phyloP scores from a whole-genome alignment of 2,797 vertebrate species.

The Urosaurus nigricauda region DNA sequence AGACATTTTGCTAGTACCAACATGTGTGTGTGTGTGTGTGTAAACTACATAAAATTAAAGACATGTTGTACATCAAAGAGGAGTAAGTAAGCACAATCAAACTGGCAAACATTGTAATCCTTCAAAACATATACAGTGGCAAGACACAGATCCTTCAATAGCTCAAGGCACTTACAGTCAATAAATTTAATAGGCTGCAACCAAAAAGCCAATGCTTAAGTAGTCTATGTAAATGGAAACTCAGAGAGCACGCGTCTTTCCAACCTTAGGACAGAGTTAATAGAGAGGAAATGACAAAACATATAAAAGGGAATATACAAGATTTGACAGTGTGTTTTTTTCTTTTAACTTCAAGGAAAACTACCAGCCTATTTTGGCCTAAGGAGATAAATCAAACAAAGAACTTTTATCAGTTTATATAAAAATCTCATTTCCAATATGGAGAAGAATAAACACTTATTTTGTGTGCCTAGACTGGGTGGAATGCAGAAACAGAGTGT shows the following conservation, averaged over 20 bases:
- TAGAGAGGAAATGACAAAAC: slow-evolving; percentile 76
- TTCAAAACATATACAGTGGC: slow-evolving; percentile 71
- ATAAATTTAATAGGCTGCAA: slow-evolving; percentile 78
- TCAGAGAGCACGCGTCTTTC: slow-evolving; percentile 65
- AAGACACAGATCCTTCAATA: slow-evolving; percentile 59
- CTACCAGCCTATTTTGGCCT: slow-evolving; percentile 69
- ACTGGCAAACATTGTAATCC: slow-evolving; percentile 62
- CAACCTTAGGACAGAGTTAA: slow-evolving; percentile 73
- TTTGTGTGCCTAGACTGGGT: neutral
- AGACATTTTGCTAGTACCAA: slow-evolving; percentile 58
- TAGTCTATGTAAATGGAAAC: slow-evolving; percentile 72
- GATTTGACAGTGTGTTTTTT: slow-evolving; percentile 66
- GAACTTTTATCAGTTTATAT: slow-evolving; percentile 67
- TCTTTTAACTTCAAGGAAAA: slow-evolving; percentile 68
- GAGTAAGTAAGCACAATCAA: slow-evolving; percentile 69
- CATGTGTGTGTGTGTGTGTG: slow-evolving; percentile 16
- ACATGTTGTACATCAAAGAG: slow-evolving; percentile 43
- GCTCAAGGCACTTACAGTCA: slow-evolving; percentile 73
- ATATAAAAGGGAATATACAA: slow-evolving; percentile 59
- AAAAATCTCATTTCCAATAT: slow-evolving; percentile 63
- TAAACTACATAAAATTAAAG: slow-evolving; percentile 64
- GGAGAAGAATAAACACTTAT: slow-evolving; percentile 59
- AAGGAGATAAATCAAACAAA: slow-evolving; percentile 63
- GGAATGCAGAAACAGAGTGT: slow-evolving; percentile 43
- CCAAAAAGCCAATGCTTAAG: slow-evolving; percentile 65